These are phyloP conservation scores for Diarsia brunnea DNA, from an alignment of 2,888 invertebrate species.

Conservation along the genomic window DNA sequence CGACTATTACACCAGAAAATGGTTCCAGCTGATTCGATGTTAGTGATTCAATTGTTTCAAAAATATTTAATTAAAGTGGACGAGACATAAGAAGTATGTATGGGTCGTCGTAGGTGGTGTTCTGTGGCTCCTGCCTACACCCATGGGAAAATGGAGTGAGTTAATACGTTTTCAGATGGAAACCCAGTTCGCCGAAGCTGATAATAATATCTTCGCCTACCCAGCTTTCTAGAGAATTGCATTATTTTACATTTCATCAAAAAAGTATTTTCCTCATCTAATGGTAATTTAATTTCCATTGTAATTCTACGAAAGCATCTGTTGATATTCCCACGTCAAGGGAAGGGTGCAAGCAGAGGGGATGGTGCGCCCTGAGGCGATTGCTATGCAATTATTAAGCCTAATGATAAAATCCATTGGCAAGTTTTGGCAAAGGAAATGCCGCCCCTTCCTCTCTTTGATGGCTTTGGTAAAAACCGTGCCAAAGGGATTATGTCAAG, in stretches of 20 bases:
- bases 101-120: too few species aligned
- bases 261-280: background rate
- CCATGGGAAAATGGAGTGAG: too few species aligned
- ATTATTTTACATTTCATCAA: background rate
- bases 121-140: too few species aligned
- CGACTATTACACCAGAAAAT: background rate
- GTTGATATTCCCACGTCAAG: conserved; percentile 42
- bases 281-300: conserved; percentile 22
- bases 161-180: too few species aligned
- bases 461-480: conserved; percentile 9
- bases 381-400: conserved; percentile 46
- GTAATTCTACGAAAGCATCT: conserved; percentile 41
- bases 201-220: background rate
- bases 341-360: conserved; percentile 40
- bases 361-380: conserved; percentile 27
- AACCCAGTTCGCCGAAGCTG: background rate
- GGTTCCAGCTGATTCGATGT: background rate
- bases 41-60: background rate
- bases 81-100: too few species aligned
- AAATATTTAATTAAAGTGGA: background rate
- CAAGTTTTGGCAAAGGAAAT: conserved; percentile 27
- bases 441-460: conserved; percentile 10
- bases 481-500: conserved; percentile 20
- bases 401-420: conserved; percentile 32
- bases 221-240: too few species aligned